Evolutionary conservation across 2,888 invertebrate genomes (phyloP), one percentile per base, ranked within the genome.

Genomic region (Drosophila villosipedis): DNA sequence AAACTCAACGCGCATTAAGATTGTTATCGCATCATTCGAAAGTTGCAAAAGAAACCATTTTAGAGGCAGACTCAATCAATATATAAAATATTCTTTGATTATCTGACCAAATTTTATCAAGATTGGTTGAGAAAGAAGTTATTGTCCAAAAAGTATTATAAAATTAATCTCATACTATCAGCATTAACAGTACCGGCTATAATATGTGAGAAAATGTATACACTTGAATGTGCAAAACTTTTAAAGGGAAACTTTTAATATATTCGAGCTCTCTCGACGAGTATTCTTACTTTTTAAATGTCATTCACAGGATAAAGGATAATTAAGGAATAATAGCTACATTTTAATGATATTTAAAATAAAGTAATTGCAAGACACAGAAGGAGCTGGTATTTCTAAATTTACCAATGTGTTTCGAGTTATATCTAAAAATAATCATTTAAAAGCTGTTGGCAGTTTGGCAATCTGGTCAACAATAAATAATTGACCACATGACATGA

Each of bases 401-500:
- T 47, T 16, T 16, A 25, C 16, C 22, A 25, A 47, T 6, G 25
- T 2, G 47, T 14, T 47, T 47, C 14, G 7, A 22, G 7, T 47
- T 9, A 25, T 47, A 47, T 16, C 7, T 16, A 47, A 4, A 47
- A 16, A 47, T 4, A 47, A 16, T 4, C 47, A 47, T 25, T 47
- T 47, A 47, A 25, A 47, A 47, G 16, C 47, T 47, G 25, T 47
- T 47, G 16, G 25, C 47, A 28, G 37, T 19, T 35, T 55, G 35
- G 3, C 6, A 65, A 37, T 52, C 77, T 70, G 88, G 89, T 84
- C 76, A 81, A 76, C 90, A 78, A 88, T 88, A 83, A 83, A 90
- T 81, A 83, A 85, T 88, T 82, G 86, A 90, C 89, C 90, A 70
- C 77, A 78, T 54, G 73, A 88, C 84, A 87, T 78, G 88, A 80